A percentile compares a stretch with the other conserved stretches of the same genome.
These are phyloP conservation scores for Holcopasites calliopsidis DNA, from an alignment of 1,140 invertebrate genomes.

Conservation along the genomic window DNA sequence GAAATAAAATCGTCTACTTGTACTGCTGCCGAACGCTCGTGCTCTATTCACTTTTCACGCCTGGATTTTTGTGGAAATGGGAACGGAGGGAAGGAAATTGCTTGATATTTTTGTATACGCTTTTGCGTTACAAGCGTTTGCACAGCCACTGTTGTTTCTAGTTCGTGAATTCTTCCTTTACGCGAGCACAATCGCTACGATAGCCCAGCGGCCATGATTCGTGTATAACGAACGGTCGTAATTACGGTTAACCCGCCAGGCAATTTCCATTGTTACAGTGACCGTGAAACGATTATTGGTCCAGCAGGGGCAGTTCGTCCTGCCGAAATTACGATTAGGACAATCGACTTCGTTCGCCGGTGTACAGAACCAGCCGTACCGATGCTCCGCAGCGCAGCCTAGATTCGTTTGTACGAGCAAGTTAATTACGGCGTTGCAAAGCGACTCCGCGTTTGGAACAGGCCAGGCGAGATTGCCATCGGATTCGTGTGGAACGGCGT, in stretches of 20 bases:
- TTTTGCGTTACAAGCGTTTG: too few relatives aligned
- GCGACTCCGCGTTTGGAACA: conserved; percentile 1
- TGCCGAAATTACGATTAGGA: conserved; percentile 60
- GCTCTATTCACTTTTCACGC: too few relatives aligned
- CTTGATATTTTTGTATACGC: too few relatives aligned
- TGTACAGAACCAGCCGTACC: conserved; percentile 16
- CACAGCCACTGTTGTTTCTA: conserved; percentile 10
- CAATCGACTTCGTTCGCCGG: conserved; percentile 52
- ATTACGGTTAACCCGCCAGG: conserved; percentile 55
- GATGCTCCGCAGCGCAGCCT: conserved; percentile 21
- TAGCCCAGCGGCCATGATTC: conserved; percentile 2
- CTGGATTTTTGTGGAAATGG: not conserved
- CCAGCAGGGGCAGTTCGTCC: conserved; percentile 56
- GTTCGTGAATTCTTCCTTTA: too few relatives aligned
- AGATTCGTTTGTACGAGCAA: conserved; percentile 50
- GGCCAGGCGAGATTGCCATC: not conserved
- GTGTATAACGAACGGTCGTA: conserved; percentile 55
- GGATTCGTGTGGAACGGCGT: not conserved
- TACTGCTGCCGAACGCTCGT: too few relatives aligned
- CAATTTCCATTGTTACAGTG: conserved; percentile 63
- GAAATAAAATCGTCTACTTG: not conserved
- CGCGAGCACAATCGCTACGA: too few relatives aligned
- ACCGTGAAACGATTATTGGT: conserved; percentile 66
- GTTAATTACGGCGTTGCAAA: conserved; percentile 47
- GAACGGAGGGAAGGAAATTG: too few relatives aligned